Evolutionary conservation across 1,140 invertebrate genomes (phyloP), one percentile per base, ranked within the genome.

Genomic region (Pemphigus obesinymphae): DNA sequence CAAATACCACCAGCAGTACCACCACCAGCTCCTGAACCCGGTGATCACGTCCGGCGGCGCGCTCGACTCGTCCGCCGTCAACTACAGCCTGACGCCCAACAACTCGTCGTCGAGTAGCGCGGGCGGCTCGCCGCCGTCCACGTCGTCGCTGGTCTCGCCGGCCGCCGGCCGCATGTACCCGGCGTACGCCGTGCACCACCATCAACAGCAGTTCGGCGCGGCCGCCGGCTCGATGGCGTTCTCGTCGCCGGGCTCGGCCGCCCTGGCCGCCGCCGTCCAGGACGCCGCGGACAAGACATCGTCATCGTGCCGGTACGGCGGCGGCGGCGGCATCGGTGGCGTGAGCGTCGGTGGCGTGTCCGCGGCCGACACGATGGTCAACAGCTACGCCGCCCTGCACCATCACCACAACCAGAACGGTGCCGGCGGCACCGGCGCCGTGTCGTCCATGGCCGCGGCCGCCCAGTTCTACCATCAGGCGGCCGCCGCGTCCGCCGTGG

Each of bases 401-500:
- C 92, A 93, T 87, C 92, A 85, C 3, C 92, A 80, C 76, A 80
- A 93, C 87, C 92, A 94, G 84, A 93, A 92, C 84, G 92, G 92
- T 13, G 90, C 87, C 20, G 88, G 89, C 40, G 89, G 88, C 45
- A 89, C 89, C 31, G 89, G 89, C 0, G 91, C 91, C 40, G 91
- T 92, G 31, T 91, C 92, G 8, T 92, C 92, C 70, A 92, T 92
- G 8, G 92, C 92, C 70, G 92, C 92, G 90, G 92, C 92, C 34
- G 93, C 94, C 2, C 94, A 95, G 87, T 95, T 95, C 87, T 95
- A 95, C 87, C 93, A 95, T 85, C 94, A 95, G 26, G 93, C 93
- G 20, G 89, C 89, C 11, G 89, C 89, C 11, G 93, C 91, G 11
- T 90, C 90, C 80, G 90, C 87, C 84, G 91, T 73, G 70, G 43